Conservation (phyloP, 2,888 invertebrate species). For the Morinoia aosen region DNA sequence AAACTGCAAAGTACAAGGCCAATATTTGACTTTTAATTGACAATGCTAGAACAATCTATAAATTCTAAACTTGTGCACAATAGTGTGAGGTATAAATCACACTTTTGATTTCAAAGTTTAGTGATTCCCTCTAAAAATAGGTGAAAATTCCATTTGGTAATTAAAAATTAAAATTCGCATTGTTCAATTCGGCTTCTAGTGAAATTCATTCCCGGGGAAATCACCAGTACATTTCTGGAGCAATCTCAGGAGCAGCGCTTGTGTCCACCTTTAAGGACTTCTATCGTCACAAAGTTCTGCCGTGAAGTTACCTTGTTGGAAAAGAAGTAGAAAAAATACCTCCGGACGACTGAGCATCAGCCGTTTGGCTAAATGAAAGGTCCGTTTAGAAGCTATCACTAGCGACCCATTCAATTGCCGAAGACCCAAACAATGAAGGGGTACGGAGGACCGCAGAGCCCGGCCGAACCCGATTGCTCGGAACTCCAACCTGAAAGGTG, state of each 20-base stretch:
- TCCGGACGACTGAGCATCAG: constrained; percentile 21
- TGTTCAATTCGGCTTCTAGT: neutral
- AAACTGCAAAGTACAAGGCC: no score
- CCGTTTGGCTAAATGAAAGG: constrained; percentile 23
- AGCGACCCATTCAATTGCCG: constrained; percentile 38
- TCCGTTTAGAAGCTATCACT: constrained; percentile 45
- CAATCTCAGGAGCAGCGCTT: neutral
- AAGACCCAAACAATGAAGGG: constrained; percentile 52
- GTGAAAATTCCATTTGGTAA: neutral
- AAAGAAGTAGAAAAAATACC: neutral
- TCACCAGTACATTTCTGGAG: neutral
- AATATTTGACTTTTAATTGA: no score
- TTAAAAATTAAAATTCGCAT: neutral
- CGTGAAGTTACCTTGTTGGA: neutral
- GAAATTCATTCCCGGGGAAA: neutral
- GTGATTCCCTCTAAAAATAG: neutral
- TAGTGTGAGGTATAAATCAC: neutral
- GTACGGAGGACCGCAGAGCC: constrained; percentile 16
- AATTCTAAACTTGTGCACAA: neutral
- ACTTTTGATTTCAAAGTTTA: neutral
- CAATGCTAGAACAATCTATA: no score
- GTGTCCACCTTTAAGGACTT: neutral
- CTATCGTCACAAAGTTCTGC: neutral
- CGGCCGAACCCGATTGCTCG: neutral
- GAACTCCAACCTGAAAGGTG: constrained; percentile 21